Conservation (phyloP, 2,113 vertebrate species). For the Lethenteron reissneri region DNA sequence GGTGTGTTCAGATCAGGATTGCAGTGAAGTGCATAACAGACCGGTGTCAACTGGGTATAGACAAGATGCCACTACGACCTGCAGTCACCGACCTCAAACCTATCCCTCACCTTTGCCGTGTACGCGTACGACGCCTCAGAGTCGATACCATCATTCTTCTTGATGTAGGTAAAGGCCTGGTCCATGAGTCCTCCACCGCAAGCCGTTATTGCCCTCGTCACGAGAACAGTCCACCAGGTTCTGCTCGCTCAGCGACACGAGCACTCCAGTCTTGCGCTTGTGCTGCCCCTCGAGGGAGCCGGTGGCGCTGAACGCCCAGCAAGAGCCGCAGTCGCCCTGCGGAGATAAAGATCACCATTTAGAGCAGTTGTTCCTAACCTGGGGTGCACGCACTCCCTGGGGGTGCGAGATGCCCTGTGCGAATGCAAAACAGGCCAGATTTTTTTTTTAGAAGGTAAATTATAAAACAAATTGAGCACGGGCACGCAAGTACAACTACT, state of each 20-base stretch:
- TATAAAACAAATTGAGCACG: no score
- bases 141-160: slow-evolving; percentile 1
- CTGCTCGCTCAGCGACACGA: slow-evolving; percentile 6
- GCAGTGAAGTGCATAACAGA: no score
- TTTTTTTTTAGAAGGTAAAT: no score
- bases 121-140: slow-evolving; percentile 1
- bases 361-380: not conserved
- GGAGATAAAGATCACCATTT: not conserved
- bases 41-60: no score
- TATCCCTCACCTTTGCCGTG: not conserved
- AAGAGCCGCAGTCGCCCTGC: slow-evolving; percentile 7
- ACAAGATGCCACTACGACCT: no score
- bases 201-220: not conserved
- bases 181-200: not conserved
- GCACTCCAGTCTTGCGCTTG: not conserved
- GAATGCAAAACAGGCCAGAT: no score
- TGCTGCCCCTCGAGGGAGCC: not conserved
- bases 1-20: no score
- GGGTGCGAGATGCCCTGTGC: no score
- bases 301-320: slow-evolving; percentile 7
- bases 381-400: no score
- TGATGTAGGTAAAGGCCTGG: not conserved
- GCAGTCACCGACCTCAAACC: no score
- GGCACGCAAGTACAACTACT: no score
- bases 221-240: slow-evolving; percentile 3